Percentiles rank a stretch among this genome's conserved stretches.
These are phyloP conservation scores for Oppia nitens DNA, from an alignment of 1,140 invertebrate species.

Conservation along the genomic window DNA sequence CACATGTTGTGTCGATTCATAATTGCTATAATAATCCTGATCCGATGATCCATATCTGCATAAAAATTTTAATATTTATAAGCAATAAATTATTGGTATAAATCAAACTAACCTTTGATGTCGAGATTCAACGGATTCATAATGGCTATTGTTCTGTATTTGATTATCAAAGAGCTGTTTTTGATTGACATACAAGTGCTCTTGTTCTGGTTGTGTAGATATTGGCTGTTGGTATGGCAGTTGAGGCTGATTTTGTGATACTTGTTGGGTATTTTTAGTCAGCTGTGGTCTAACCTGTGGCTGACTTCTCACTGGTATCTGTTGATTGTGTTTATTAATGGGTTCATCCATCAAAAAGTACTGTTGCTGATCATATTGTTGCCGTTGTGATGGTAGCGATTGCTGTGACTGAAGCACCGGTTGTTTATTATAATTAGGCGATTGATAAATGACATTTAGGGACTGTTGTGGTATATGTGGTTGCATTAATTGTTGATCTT, in stretches of 20 bases:
- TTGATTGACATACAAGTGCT: conserved; percentile 8
- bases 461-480: background rate
- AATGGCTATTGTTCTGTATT: background rate
- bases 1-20: background rate
- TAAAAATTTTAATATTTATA: background rate
- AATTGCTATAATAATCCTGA: background rate
- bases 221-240: background rate
- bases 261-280: background rate
- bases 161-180: conserved; percentile 7
- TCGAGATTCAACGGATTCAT: background rate
- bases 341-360: background rate
- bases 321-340: background rate
- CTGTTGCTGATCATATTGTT: background rate
- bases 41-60: background rate
- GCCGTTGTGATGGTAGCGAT: background rate
- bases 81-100: background rate
- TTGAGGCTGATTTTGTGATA: background rate
- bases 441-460: background rate
- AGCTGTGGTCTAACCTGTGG: background rate
- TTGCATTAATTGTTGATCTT: background rate
- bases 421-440: conserved; percentile 6
- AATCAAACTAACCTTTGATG: background rate
- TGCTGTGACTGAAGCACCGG: conserved; percentile 12
- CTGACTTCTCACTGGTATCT: background rate
- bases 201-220: background rate